phyloP scores from a whole-genome alignment of 2,888 invertebrate genomes.

The Eupithecia insigniata region DNA sequence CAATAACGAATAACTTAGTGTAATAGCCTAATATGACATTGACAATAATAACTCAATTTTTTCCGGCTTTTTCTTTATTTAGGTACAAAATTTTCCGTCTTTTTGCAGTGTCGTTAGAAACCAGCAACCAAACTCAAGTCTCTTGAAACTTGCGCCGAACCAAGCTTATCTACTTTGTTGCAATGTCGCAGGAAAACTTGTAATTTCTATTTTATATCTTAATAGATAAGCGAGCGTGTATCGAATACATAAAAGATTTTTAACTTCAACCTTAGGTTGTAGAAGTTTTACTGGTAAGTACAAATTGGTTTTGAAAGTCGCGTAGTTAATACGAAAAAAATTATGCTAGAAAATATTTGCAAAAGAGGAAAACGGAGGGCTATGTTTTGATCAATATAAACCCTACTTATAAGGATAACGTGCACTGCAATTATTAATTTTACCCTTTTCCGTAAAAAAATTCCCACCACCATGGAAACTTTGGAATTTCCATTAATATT shows the following conservation, averaged over 20 bases:
- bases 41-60: not conserved
- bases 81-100: not conserved
- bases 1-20: not conserved
- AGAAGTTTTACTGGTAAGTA: not conserved
- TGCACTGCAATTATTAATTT: constrained; percentile 1
- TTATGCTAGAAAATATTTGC: not conserved
- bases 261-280: constrained; percentile 2
- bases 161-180: constrained; percentile 54
- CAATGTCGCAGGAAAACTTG: constrained; percentile 48
- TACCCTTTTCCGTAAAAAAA: not conserved
- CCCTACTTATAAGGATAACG: too few relatives aligned
- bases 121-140: constrained; percentile 33
- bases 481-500: too few relatives aligned
- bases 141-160: constrained; percentile 52
- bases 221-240: constrained; percentile 56
- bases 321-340: not conserved
- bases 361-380: not conserved
- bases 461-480: too few relatives aligned
- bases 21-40: not conserved
- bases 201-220: constrained; percentile 58
- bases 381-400: not conserved
- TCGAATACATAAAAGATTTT: constrained; percentile 31
- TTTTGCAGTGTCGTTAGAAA: not conserved
- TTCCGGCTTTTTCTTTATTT: not conserved
- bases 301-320: not conserved